Conservation (phyloP, 2,888 invertebrate species). For the Cerceris ruficornis region DNA sequence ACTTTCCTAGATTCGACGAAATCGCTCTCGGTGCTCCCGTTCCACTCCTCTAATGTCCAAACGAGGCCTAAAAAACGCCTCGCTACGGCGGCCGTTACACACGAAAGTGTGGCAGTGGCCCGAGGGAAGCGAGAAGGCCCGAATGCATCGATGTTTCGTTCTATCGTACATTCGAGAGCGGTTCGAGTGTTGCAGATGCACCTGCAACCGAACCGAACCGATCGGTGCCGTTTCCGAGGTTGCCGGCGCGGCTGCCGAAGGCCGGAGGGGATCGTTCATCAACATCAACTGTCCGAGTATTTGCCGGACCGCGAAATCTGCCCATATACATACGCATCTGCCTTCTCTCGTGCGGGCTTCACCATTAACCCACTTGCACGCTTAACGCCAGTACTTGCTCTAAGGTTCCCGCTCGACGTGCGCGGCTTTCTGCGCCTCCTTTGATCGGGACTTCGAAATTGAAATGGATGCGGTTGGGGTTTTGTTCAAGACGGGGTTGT, state of each 20-base stretch:
- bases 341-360: slow-evolving; percentile 42
- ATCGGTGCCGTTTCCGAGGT: slow-evolving; percentile 14
- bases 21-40: slow-evolving; percentile 51
- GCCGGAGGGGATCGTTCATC: slow-evolving; percentile 58
- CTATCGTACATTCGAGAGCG: slow-evolving; percentile 4
- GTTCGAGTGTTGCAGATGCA: slow-evolving; percentile 30
- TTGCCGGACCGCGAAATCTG: slow-evolving; percentile 40
- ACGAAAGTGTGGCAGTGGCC: slow-evolving; percentile 61
- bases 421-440: slow-evolving; percentile 26
- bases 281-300: slow-evolving; percentile 56
- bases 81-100: slow-evolving; percentile 31
- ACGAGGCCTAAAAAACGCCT: slow-evolving; percentile 43
- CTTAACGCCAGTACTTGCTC: slow-evolving; percentile 44
- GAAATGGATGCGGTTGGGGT: slow-evolving; percentile 4
- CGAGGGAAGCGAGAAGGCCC: slow-evolving; percentile 28
- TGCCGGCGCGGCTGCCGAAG: slow-evolving; percentile 10
- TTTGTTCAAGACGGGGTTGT: background rate
- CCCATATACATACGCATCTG: slow-evolving; percentile 15
- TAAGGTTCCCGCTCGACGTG: slow-evolving; percentile 18
- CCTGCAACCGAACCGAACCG: slow-evolving; percentile 33
- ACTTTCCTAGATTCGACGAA: slow-evolving; percentile 49
- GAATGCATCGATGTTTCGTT: slow-evolving; percentile 31
- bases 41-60: slow-evolving; percentile 25
- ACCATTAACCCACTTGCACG: slow-evolving; percentile 71
- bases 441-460: slow-evolving; percentile 14